Base-by-base conservation (phyloP, 2,797 vertebrate genomes). In the Melanotaenia maccullochi region DNA sequence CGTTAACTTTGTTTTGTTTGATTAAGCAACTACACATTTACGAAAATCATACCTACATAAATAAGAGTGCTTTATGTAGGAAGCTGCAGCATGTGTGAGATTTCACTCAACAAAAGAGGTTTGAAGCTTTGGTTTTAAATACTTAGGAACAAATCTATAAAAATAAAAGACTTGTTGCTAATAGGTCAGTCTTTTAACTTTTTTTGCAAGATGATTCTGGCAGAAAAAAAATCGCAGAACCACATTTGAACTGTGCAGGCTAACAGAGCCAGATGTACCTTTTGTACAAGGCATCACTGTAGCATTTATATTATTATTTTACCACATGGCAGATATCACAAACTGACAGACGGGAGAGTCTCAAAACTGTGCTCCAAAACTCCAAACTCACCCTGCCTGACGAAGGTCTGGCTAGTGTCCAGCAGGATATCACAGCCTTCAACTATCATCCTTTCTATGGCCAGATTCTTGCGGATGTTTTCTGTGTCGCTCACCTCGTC, bases 401-500 rank as follows among this genome's bases (percentile, higher is more conserved):
- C 97, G 68, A 99, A 99, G 14, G 97, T 99, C 79, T 99, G 98
- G 85, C 97, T 99, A 80, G 98, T 99, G 75, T 99, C 98, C 81
- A 99, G 92, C 74, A 99, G 88, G 82, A 99, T 98, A 89, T 99
- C 98, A 81, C 98, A 99, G 49, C 98, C 98, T 83, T 99, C 98
- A 44, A 99, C 98, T 35, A 99, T 99, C 91, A 97, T 99, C 87
- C 98, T 95, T 86, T 99, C 98, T 69, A 99, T 99, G 79, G 98
- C 97, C 68, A 99, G 94, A 88, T 99, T 99, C 93, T 99, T 99
- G 22, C 98, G 90, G 79, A 99, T 99, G 92, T 99, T 99, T 88
- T 99, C 98, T 0, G 98, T 99, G 93, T 99, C 98, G 1, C 98
- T 99, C 75, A 99, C 98, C 91, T 99, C 98, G 58, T 99, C 98